phyloP scores from a whole-genome alignment of 2,888 invertebrate genomes.

The Rhabditoides inermis region DNA sequence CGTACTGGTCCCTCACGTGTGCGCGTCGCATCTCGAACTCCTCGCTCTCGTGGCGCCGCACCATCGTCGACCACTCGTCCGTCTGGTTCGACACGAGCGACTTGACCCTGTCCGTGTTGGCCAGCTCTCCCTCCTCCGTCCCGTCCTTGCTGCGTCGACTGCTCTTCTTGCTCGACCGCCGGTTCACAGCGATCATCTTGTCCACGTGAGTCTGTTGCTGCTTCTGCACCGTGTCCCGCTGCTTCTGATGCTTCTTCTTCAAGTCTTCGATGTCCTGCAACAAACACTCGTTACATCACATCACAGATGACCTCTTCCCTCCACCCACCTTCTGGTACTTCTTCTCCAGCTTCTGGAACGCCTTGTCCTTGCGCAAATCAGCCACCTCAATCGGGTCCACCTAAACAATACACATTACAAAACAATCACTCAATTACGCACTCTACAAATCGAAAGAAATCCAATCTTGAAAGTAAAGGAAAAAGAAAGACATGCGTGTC shows the following conservation, averaged over 20 bases:
- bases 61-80: conserved; percentile 83
- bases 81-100: conserved; percentile 81
- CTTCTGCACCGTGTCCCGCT: conserved; percentile 77
- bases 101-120: too few species aligned
- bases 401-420: conserved; percentile 18
- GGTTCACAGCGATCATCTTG: conserved; percentile 43
- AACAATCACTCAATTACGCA: not conserved
- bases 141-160: conserved; percentile 19
- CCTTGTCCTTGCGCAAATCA: conserved; percentile 71
- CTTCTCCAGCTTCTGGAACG: conserved; percentile 79
- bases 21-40: conserved; percentile 69
- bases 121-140: too few species aligned
- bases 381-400: conserved; percentile 86
- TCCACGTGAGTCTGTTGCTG: conserved; percentile 53
- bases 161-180: conserved; percentile 41
- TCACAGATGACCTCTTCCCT: not conserved
- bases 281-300: too few species aligned
- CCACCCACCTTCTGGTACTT: conserved; percentile 73
- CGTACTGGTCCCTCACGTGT: conserved; percentile 60
- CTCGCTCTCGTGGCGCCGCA: conserved; percentile 68
- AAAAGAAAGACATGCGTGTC: not conserved
- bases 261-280: conserved; percentile 80
- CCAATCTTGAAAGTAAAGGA: not conserved
- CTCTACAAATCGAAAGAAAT: not conserved
- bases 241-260: conserved; percentile 82